Conservation (phyloP, 2,113 vertebrate species). For the Origma solitaria region DNA sequence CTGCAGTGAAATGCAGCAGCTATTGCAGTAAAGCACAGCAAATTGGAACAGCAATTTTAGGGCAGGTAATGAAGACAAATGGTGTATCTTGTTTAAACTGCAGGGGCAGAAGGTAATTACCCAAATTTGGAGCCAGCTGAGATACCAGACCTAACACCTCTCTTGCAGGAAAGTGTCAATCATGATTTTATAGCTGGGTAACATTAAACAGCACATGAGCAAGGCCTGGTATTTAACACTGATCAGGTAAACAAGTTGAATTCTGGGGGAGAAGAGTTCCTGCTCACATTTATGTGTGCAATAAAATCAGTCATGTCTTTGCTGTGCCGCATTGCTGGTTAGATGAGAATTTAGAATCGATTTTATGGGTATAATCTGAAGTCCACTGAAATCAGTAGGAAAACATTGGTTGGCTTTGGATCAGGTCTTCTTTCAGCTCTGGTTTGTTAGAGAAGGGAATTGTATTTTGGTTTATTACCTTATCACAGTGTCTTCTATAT, state of each 20-base stretch:
- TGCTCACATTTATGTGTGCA: not conserved
- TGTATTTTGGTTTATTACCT: not conserved
- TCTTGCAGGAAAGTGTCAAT: slow-evolving; percentile 20
- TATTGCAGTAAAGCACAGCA: slow-evolving; percentile 40
- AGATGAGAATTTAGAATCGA: slow-evolving; percentile 2
- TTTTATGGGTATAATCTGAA: not conserved
- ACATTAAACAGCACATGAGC: not conserved
- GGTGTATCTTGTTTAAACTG: slow-evolving; percentile 40
- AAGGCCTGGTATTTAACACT: not conserved
- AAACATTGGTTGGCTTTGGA: not conserved
- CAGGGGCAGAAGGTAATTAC: slow-evolving; percentile 56
- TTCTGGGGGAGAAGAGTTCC: not conserved
- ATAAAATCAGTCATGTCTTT: slow-evolving; percentile 9
- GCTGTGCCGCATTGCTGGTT: not conserved
- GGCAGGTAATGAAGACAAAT: slow-evolving; percentile 56
- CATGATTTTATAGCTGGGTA: not conserved
- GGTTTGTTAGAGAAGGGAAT: not conserved
- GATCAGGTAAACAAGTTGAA: not conserved
- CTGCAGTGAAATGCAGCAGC: slow-evolving; percentile 24
- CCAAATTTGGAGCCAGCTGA: slow-evolving; percentile 23
- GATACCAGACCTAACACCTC: not conserved
- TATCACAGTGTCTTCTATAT: not conserved
- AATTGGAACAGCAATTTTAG: slow-evolving; percentile 49
- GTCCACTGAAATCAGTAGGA: not conserved
- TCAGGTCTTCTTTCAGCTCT: not conserved